phyloP scores from a whole-genome alignment of 2,113 vertebrate species.

The Cyprinodon brontotheroides region DNA sequence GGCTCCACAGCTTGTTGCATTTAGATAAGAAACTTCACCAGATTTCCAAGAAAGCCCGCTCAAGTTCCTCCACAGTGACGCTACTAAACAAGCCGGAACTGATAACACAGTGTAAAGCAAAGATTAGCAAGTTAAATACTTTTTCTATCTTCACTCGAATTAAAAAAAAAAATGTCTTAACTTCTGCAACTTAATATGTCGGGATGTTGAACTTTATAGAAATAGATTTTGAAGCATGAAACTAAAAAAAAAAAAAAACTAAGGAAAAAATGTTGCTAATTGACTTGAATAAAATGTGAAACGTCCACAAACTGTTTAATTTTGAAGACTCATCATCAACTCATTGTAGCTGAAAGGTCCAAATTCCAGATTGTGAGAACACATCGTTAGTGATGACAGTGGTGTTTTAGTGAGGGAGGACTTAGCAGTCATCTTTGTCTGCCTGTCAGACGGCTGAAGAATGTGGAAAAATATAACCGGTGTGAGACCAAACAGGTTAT shows the following conservation, averaged over 20 bases:
- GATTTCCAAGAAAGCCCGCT: background rate
- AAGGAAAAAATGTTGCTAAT: background rate
- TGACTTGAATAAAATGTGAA: background rate
- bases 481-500: constrained; percentile 14
- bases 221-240: background rate
- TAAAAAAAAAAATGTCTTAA: background rate
- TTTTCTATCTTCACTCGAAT: background rate
- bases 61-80: no score
- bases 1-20: no score
- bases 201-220: background rate
- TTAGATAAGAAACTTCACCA: background rate
- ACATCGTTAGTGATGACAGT: background rate
- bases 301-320: background rate
- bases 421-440: background rate
- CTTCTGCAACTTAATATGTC: background rate
- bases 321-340: background rate
- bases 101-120: no score
- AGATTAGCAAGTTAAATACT: background rate
- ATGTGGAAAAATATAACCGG: background rate
- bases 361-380: background rate
- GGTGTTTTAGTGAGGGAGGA: background rate
- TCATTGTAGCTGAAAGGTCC: background rate
- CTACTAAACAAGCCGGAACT: no score
- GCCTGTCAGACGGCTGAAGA: background rate
- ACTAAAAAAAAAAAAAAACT: background rate